A percentile compares a stretch with the other conserved stretches of the same genome.
Conservation (phyloP, 2,888 invertebrate species). For the Mesopsocus fuscifrons region DNA sequence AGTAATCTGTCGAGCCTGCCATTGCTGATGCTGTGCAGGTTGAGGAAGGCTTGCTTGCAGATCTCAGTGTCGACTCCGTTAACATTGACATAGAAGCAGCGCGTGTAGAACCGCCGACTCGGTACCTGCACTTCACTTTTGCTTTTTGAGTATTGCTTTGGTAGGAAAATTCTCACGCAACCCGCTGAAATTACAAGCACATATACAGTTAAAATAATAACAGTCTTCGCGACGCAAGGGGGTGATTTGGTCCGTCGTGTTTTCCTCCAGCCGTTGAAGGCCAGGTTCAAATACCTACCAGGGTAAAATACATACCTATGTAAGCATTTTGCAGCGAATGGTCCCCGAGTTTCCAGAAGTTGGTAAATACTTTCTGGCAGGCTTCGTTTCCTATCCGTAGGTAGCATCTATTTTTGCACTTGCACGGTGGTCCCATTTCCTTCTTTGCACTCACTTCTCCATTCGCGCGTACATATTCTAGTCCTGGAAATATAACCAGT, state of each 20-base stretch:
- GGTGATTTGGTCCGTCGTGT: too few species aligned
- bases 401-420: constrained; percentile 4
- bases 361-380: constrained; percentile 3
- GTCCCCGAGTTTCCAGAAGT: constrained; percentile 7
- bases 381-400: constrained; percentile 3
- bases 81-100: constrained; percentile 4
- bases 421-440: constrained; percentile 4
- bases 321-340: constrained; percentile 7
- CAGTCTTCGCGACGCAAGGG: too few species aligned
- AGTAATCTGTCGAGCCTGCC: constrained; percentile 1
- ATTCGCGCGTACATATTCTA: constrained; percentile 4
- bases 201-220: too few species aligned
- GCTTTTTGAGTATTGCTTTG: constrained; percentile 1
- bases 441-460: constrained; percentile 5
- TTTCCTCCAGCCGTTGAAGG: too few species aligned
- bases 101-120: constrained; percentile 1
- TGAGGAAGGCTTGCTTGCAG: constrained; percentile 7
- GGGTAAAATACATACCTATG: background rate
- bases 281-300: too few species aligned
- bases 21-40: constrained; percentile 5
- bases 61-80: constrained; percentile 6
- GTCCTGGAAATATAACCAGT: constrained; percentile 1
- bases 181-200: constrained; percentile 5
- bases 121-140: background rate
- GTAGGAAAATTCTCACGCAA: constrained; percentile 4